Evolutionary conservation across 2,888 invertebrate species (phyloP), one percentile per base, ranked within the genome.

Genomic region (Entomobrya multifasciata): DNA sequence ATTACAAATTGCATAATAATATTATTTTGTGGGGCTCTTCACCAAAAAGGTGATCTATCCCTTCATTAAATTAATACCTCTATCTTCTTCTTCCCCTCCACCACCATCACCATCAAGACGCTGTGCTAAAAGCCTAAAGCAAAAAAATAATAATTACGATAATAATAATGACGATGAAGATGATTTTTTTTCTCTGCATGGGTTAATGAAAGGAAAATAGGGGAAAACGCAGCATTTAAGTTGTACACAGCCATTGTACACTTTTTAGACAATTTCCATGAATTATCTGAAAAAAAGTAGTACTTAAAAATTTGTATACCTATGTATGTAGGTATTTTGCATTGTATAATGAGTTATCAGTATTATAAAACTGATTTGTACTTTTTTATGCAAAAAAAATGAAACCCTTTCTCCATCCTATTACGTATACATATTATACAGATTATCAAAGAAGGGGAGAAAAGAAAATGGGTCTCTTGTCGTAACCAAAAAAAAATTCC

Each of bases 401-500:
- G 49, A 72, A 11, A 25, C 49, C 30, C 72, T 27, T 70, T 25
- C 30, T 72, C 57, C 25, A 11, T 72, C 15, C 49, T 72, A 49
- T 27, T 76, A 76, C 36, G n/a, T n/a, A n/a, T n/a, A n/a, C n/a
- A n/a, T n/a, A n/a, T n/a, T n/a, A n/a, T n/a, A n/a, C n/a, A n/a
- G n/a, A n/a, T n/a, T n/a, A n/a, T 76, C 55, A 82, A 57, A 47
- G 60, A 20, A 49, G 77, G 60, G 60, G 20, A 49, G 77, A 60
- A 78, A 44, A 70, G 72, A 78, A 36, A 83, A 81, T 88, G 82
- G 72, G 52, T 44, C 79, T 85, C n/a, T n/a, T n/a, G n/a, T n/a
- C 82, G 86, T 86, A 86, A 86, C 86, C 86, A 78, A 88, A n/a
- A n/a, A n/a, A n/a, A n/a, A n/a, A 88, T 86, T 88, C 82, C 76